Conservation (phyloP, 2,888 invertebrate species). For the Crematogaster levior region DNA sequence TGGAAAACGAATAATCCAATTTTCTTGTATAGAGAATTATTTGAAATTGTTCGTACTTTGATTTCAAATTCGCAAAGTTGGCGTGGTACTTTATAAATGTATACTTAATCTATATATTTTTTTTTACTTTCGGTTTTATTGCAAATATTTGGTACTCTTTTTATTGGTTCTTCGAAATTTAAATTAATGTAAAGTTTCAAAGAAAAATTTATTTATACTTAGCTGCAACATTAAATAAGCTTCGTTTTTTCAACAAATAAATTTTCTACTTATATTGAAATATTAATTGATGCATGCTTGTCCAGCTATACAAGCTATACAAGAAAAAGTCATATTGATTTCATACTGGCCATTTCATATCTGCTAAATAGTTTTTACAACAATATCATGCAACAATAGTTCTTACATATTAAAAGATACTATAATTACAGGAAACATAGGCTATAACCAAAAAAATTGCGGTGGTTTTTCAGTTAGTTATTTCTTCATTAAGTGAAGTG, state of each 20-base stretch:
- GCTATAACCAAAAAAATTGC: not conserved
- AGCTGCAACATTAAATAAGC: not conserved
- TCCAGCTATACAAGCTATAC: not conserved
- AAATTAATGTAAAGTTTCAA: not conserved
- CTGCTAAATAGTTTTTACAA: not conserved
- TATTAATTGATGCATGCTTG: not conserved
- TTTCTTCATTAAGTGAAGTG: not conserved
- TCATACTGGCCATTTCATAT: not conserved
- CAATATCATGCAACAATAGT: too few relatives aligned
- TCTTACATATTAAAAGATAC: not conserved
- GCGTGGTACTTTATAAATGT: constrained; percentile 29
- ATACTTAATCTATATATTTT: constrained; percentile 15
- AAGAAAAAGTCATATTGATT: not conserved
- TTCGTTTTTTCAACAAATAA: not conserved
- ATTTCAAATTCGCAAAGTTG: not conserved
- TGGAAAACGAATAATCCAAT: not conserved
- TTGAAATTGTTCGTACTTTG: not conserved
- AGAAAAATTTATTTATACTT: not conserved
- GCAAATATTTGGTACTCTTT: not conserved
- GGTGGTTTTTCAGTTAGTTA: not conserved
- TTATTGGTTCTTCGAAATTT: not conserved
- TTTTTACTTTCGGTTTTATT: not conserved
- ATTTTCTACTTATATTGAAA: not conserved
- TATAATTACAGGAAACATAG: not conserved
- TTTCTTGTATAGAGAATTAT: not conserved